Percentiles rank a stretch among this genome's conserved stretches.
phyloP scores from a whole-genome alignment of 2,113 vertebrate genomes.

The Limanda limanda region DNA sequence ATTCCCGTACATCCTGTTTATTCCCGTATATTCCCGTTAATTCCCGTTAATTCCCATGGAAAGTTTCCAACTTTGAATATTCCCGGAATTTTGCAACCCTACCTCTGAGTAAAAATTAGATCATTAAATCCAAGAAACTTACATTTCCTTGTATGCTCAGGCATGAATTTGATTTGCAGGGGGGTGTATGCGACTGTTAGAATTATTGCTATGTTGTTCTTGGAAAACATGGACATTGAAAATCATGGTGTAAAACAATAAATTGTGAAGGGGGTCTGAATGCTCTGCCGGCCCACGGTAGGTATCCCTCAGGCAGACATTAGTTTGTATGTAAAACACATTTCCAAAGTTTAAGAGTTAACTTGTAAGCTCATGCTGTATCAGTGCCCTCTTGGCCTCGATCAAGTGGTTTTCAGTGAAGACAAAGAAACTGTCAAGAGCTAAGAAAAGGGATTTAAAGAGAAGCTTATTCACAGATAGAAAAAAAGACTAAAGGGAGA shows the following conservation, averaged over 20 bases:
- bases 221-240: neutral
- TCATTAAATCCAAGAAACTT: neutral
- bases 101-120: slow-evolving; percentile 6
- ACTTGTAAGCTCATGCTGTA: slow-evolving; percentile 64
- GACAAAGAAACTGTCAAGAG: slow-evolving; percentile 67
- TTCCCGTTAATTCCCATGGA: no score
- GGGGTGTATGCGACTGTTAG: neutral
- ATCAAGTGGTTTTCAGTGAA: slow-evolving; percentile 50
- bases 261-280: neutral
- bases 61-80: no score
- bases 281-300: neutral
- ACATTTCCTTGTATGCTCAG: neutral
- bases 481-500: slow-evolving; percentile 58
- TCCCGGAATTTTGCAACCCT: no score
- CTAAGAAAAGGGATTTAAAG: slow-evolving; percentile 60
- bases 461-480: slow-evolving; percentile 64
- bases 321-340: slow-evolving; percentile 40
- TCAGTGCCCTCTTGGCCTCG: slow-evolving; percentile 55
- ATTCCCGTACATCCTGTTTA: no score
- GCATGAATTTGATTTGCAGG: neutral
- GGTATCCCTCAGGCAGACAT: slow-evolving; percentile 20
- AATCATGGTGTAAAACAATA: neutral
- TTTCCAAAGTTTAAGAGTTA: slow-evolving; percentile 55
- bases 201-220: neutral
- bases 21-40: no score